These are phyloP conservation scores for Frankliniella fusca DNA, from an alignment of 2,888 invertebrate species.

Conservation along the genomic window DNA sequence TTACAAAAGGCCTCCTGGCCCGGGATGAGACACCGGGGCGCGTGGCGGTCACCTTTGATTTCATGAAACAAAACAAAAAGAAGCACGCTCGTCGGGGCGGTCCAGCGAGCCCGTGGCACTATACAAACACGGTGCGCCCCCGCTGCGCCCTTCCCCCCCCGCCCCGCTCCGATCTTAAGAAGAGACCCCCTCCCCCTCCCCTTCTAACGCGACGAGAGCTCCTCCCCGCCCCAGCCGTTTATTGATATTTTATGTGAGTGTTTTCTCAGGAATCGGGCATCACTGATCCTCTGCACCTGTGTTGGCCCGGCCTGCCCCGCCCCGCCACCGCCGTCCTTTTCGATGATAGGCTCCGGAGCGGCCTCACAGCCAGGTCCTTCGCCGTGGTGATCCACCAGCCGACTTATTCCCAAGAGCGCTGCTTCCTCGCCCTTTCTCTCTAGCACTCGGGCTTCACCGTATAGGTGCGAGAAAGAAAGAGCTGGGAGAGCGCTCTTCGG, in stretches of 20 bases:
- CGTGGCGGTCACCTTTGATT: slow-evolving; percentile 22
- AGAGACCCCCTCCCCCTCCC: background rate
- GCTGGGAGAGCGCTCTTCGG: too few species aligned
- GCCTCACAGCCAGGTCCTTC: too few species aligned
- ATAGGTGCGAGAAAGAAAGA: too few species aligned
- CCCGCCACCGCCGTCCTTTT: too few species aligned
- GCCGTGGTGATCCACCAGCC: too few species aligned
- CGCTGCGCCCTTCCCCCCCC: background rate
- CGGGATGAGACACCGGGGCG: background rate
- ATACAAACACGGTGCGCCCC: background rate
- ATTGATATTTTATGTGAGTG: slow-evolving; percentile 17
- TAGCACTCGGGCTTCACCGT: too few species aligned
- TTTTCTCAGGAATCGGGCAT: background rate
- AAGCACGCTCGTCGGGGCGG: background rate
- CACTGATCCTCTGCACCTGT: background rate
- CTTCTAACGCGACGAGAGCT: background rate
- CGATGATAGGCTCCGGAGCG: too few species aligned
- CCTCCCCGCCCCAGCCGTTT: background rate
- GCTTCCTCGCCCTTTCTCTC: too few species aligned
- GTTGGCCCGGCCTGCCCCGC: background rate
- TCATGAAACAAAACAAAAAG: slow-evolving; percentile 16
- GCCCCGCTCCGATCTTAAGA: background rate
- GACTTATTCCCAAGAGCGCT: too few species aligned
- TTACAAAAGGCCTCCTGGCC: background rate
- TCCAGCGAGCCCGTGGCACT: background rate